phyloP scores from a whole-genome alignment of 2,797 vertebrate genomes.

The Pantherophis vulpinus region DNA sequence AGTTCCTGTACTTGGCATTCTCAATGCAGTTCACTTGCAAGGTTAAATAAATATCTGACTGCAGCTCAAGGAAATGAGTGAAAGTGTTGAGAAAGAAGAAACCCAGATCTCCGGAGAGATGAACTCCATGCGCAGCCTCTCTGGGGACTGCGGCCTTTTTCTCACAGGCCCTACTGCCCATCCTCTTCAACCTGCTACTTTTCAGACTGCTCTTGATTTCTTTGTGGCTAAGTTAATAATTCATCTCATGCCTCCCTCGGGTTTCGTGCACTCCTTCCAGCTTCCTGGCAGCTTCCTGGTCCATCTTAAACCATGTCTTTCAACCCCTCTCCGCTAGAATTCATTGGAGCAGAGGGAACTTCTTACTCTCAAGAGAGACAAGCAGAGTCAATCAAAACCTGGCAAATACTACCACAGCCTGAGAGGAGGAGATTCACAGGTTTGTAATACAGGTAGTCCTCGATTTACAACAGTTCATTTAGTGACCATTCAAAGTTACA shows the following conservation, averaged over 20 bases:
- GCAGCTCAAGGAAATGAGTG: conserved; percentile 70
- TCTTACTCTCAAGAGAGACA: conserved; percentile 42
- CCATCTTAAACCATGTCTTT: background rate
- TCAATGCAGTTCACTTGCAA: conserved; percentile 58
- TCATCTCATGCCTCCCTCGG: background rate
- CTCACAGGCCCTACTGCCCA: conserved; percentile 6
- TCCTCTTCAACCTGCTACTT: conserved; percentile 26
- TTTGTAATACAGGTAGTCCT: conserved; percentile 38
- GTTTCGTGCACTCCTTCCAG: background rate
- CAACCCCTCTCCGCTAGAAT: conserved; percentile 5
- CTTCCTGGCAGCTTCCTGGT: rapidly evolving
- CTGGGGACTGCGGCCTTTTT: conserved; percentile 4
- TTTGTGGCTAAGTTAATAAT: background rate
- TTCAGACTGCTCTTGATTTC: background rate
- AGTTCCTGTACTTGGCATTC: conserved; percentile 57
- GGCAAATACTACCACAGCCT: conserved; percentile 29
- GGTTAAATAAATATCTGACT: conserved; percentile 74
- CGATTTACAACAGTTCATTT: background rate
- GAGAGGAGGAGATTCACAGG: conserved; percentile 50
- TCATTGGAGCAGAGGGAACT: conserved; percentile 11
- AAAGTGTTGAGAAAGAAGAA: conserved; percentile 69
- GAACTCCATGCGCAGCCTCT: conserved; percentile 39
- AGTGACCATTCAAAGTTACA: background rate
- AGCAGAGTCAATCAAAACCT: conserved; percentile 51
- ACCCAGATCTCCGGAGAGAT: conserved; percentile 67